These are phyloP conservation scores for Sphyrna mokarran DNA, from an alignment of 2,113 vertebrate species.

Conservation along the genomic window DNA sequence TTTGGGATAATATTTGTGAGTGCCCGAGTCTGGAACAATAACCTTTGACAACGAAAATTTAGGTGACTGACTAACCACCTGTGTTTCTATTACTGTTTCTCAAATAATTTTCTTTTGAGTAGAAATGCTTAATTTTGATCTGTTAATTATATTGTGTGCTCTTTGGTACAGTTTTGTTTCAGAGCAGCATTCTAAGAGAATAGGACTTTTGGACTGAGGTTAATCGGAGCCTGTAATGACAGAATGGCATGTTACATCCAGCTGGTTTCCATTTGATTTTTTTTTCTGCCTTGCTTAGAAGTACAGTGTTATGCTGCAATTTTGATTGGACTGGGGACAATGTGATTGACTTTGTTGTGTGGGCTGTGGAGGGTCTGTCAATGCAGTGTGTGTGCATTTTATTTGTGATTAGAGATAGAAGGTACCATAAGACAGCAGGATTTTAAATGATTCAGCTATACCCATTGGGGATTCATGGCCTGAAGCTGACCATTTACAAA, in stretches of 20 bases:
- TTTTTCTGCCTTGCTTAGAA: not conserved
- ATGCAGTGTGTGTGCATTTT: not conserved
- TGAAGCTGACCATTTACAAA: not conserved
- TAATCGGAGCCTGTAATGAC: not conserved
- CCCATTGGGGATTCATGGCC: not conserved
- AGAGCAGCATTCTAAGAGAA: not conserved
- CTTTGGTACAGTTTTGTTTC: not conserved
- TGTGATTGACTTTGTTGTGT: not conserved
- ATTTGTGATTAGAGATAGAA: not conserved
- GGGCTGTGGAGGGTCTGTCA: not conserved
- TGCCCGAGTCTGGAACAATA: not conserved
- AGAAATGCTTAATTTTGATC: not conserved
- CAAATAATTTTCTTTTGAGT: not conserved
- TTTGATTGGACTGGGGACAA: not conserved
- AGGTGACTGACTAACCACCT: not conserved
- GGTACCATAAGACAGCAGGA: not conserved
- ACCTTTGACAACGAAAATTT: not conserved
- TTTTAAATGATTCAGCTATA: not conserved
- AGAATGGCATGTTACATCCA: not conserved
- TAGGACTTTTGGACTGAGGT: not conserved
- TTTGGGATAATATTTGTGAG: not conserved
- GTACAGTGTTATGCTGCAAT: not conserved
- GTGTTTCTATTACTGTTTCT: not conserved
- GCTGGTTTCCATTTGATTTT: not conserved
- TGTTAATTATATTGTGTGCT: not conserved